Conservation (phyloP, 2,113 vertebrate genomes). For the Engraulis encrasicolus region DNA sequence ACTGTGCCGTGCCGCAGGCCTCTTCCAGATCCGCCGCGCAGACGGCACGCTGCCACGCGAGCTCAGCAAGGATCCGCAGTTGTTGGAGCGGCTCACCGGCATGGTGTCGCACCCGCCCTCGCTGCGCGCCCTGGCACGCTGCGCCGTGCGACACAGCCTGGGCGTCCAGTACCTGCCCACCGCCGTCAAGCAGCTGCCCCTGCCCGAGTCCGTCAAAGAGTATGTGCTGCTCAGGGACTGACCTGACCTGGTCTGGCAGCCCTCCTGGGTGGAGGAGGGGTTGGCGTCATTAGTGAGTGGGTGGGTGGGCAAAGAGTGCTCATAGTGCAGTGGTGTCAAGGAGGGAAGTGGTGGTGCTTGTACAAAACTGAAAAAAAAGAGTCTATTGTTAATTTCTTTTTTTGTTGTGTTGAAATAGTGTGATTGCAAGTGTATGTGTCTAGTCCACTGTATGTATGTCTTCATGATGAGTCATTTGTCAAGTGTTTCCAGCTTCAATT, state of each 20-base stretch:
- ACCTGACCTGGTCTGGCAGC: too few relatives aligned
- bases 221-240: slow-evolving; percentile 87
- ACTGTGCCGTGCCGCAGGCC: slow-evolving; percentile 83
- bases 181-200: slow-evolving; percentile 88
- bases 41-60: slow-evolving; percentile 87
- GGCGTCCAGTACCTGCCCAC: slow-evolving; percentile 86
- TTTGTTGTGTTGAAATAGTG: slow-evolving; percentile 24
- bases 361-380: slow-evolving; percentile 35
- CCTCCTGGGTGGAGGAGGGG: slow-evolving; percentile 37
- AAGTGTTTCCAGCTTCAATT: slow-evolving; percentile 5
- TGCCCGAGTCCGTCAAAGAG: slow-evolving; percentile 89
- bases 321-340: background rate
- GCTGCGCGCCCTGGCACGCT: slow-evolving; percentile 85
- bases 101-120: slow-evolving; percentile 84
- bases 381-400: slow-evolving; percentile 43
- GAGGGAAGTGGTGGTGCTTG: background rate
- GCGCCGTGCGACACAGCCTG: slow-evolving; percentile 84
- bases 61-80: slow-evolving; percentile 86
- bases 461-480: background rate
- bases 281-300: too few relatives aligned
- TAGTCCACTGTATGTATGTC: background rate
- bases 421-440: slow-evolving; percentile 10
- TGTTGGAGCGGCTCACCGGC: slow-evolving; percentile 82
- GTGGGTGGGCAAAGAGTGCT: background rate
- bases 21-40: slow-evolving; percentile 81